phyloP scores from a whole-genome alignment of 64 coral and sea anemone genomes.

The Exaiptasia diaphana region DNA sequence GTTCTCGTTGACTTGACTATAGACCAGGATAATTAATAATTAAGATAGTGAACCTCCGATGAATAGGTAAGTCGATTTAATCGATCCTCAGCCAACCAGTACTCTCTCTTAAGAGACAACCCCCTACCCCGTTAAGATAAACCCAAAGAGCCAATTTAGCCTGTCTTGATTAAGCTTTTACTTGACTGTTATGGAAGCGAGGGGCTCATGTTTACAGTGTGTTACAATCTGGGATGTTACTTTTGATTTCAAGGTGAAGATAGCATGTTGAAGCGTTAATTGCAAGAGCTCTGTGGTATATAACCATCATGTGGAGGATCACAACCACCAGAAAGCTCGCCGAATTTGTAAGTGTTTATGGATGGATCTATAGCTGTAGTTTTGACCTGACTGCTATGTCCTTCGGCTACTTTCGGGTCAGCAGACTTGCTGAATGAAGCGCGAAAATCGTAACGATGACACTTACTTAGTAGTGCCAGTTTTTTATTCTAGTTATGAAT shows the following conservation, averaged over 20 bases:
- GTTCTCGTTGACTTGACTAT: no score
- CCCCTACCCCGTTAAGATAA: not conserved
- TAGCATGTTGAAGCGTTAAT: not conserved
- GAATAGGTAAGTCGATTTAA: no score
- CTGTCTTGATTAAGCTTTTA: not conserved
- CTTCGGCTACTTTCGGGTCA: no score
- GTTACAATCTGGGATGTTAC: not conserved
- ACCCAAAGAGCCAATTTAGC: not conserved
- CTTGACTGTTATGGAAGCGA: not conserved
- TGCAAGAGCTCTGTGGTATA: no score
- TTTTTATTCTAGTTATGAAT: no score
- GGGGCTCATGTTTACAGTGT: not conserved
- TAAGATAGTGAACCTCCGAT: no score
- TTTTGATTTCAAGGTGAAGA: constrained; percentile 4
- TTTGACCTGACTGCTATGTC: no score
- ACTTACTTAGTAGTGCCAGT: no score
- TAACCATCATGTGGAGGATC: constrained; percentile 52
- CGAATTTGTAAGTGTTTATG: constrained; percentile 60
- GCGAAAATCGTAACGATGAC: no score
- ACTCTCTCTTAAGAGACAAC: not conserved
- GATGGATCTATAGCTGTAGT: not conserved
- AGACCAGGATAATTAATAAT: no score
- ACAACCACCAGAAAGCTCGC: constrained; percentile 64
- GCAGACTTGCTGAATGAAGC: no score
- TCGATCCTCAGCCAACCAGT: no score